phyloP scores from a whole-genome alignment of 2,888 invertebrate species.

The Caenorhabditis sp. region DNA sequence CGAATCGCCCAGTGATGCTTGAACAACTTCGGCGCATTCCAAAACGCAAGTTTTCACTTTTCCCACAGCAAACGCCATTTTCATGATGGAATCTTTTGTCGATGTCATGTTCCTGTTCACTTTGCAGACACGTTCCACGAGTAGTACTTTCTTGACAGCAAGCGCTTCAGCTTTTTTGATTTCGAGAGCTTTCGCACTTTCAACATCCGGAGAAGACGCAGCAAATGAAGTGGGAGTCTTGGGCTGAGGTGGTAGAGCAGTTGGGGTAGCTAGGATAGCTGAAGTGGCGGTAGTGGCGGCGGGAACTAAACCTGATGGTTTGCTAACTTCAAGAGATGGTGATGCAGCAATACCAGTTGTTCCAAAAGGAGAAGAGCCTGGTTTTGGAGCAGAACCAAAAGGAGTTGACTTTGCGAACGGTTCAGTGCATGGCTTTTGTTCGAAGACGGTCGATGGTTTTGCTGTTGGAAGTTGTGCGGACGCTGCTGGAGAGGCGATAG shows the following conservation, averaged over 20 bases:
- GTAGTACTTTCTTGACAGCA: conserved; percentile 18
- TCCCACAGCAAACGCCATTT: conserved; percentile 45
- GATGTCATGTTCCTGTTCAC: not conserved
- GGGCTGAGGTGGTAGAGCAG: not conserved
- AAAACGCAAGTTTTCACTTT: conserved; percentile 34
- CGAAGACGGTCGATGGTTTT: conserved; percentile 29
- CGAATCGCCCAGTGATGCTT: conserved; percentile 42
- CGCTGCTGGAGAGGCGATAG: not conserved
- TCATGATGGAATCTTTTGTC: conserved; percentile 33
- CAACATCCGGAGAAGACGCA: not conserved
- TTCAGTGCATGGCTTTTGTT: not conserved
- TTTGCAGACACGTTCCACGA: conserved; percentile 14
- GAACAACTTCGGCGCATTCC: conserved; percentile 47
- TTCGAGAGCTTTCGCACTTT: not conserved
- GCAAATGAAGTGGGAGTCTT: not conserved
- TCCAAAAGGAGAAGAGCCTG: conserved; percentile 11
- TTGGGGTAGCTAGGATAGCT: not conserved
- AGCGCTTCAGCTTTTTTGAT: conserved; percentile 32
- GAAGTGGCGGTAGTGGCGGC: conserved; percentile 5
- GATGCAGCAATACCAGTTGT: conserved; percentile 3
- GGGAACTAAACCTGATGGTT: conserved; percentile 8
- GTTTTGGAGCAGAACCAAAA: conserved; percentile 1
- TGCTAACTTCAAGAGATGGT: not conserved
- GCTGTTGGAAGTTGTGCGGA: not conserved
- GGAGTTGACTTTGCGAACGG: not conserved